These are phyloP conservation scores for Aphidius gifuensis DNA, from an alignment of 1,140 invertebrate genomes.

Conservation along the genomic window DNA sequence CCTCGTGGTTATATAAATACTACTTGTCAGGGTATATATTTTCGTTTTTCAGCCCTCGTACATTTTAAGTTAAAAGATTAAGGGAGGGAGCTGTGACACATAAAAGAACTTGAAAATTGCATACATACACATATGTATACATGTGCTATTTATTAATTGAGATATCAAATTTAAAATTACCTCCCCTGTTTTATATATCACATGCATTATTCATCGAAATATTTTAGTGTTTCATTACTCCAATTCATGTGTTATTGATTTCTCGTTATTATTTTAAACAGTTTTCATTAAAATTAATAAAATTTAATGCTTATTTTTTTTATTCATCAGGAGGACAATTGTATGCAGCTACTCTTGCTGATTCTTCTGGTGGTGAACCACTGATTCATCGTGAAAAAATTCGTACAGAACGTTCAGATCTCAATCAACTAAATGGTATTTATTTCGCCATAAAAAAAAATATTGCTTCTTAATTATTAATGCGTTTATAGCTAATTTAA, in stretches of 20 bases:
- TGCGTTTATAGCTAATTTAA: background rate
- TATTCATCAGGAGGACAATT: slow-evolving; percentile 73
- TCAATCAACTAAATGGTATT: slow-evolving; percentile 71
- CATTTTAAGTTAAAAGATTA: slow-evolving; percentile 5
- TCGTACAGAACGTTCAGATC: slow-evolving; percentile 80
- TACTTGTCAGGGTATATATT: slow-evolving; percentile 12
- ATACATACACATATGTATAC: background rate
- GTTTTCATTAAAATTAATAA: slow-evolving; percentile 12
- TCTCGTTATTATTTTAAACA: background rate
- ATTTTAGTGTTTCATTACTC: background rate
- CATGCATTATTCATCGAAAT: background rate
- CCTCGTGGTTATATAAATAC: slow-evolving; percentile 14
- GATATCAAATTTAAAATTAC: background rate
- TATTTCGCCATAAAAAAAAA: slow-evolving; percentile 2
- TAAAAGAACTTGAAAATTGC: slow-evolving; percentile 4
- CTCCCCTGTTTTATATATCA: too few species aligned
- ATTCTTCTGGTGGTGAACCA: slow-evolving; percentile 88
- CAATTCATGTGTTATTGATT: too few species aligned
- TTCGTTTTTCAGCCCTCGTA: slow-evolving; percentile 1
- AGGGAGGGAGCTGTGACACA: background rate
- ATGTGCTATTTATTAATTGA: background rate
- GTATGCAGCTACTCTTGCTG: slow-evolving; percentile 92
- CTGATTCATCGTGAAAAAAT: slow-evolving; percentile 85
- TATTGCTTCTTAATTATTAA: slow-evolving; percentile 6
- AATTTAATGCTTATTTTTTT: slow-evolving; percentile 21